Conservation (phyloP, 2,113 vertebrate species). For the Tragelaphus scriptus region DNA sequence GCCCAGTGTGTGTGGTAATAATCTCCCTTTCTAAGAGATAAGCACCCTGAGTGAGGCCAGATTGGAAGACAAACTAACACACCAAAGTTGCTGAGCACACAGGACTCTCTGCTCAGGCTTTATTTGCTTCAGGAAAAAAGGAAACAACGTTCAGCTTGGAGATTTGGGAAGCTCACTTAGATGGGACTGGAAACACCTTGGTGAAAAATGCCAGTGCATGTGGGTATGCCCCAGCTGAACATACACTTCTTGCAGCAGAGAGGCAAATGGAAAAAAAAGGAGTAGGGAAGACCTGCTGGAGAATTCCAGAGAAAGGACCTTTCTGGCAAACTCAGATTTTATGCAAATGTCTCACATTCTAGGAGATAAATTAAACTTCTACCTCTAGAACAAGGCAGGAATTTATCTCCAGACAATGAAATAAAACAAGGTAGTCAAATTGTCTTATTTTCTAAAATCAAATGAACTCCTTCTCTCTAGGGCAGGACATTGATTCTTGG, state of each 20-base stretch:
- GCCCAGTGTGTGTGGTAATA: conserved; percentile 35
- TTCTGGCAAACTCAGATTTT: not conserved
- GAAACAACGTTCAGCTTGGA: not conserved
- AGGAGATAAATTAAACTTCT: not conserved
- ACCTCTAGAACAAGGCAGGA: not conserved
- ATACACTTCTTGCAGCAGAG: not conserved
- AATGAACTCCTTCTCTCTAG: not conserved
- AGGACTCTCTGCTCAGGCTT: not conserved
- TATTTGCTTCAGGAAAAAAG: not conserved
- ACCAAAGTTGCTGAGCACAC: conserved; percentile 40
- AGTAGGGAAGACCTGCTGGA: not conserved
- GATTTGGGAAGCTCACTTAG: not conserved
- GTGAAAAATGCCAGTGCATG: not conserved
- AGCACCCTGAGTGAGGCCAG: conserved; percentile 15
- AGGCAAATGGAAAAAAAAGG: not conserved
- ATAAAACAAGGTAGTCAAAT: not conserved
- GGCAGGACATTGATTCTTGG: not conserved
- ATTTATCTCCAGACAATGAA: not conserved
- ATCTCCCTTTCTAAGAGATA: conserved; percentile 56
- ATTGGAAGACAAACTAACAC: conserved; percentile 37
- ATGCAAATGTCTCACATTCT: not conserved
- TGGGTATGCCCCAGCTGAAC: not conserved
- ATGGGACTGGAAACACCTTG: not conserved
- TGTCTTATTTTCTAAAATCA: not conserved
- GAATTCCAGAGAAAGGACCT: not conserved